Evolutionary conservation across 2,113 vertebrate species (phyloP), one percentile per base, ranked within the genome.

Genomic region (Pterocles burchelli): DNA sequence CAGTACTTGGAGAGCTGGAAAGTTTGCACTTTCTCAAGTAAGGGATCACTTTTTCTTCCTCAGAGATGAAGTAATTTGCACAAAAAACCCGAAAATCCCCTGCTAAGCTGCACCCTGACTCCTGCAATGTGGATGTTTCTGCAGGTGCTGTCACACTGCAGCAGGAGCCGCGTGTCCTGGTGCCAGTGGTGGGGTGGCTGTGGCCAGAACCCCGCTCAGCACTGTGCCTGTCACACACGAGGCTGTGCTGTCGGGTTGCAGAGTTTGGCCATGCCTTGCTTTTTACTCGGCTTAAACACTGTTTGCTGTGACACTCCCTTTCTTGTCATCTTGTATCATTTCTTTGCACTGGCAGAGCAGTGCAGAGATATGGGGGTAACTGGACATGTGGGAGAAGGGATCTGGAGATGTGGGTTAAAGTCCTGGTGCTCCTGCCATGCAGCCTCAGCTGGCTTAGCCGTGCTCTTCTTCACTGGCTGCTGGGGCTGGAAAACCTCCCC

Each of bases 161-260:
- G 43, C 26, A 3, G n/a, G 63, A 58, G 41, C 77, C 24, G 31
- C 10, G 3, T 2, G 21, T 46, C 48, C 33, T 4, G 13, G 10
- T 54, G 52, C 10, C 24, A 0, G 3, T 3, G 28, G 31, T 38
- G 36, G 51, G 28, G 16, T 28, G 28, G 33, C 0, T 2, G 55
- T 55, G 90, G 10, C 41, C 29, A 7, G 89, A 51, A 38, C 34
- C 21, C 1, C 0, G 1, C n/a, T 54, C 11, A 18, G 22, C 5
- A 0, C 1, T 0, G 16, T n/a, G 54, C 36, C 2, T 0, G 15
- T 24, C 36, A 2, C 28, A 7, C 1, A 0, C 15, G 3, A 4
- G 10, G 49, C n/a, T 5, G 29, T 2, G 38, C 9, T 4, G 4
- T 3, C 70, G 3, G 29, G 11, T 10, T 17, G 74, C 74, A 8